Evolutionary conservation across 2,797 vertebrate genomes (phyloP).

Genomic region (Avahi laniger): DNA sequence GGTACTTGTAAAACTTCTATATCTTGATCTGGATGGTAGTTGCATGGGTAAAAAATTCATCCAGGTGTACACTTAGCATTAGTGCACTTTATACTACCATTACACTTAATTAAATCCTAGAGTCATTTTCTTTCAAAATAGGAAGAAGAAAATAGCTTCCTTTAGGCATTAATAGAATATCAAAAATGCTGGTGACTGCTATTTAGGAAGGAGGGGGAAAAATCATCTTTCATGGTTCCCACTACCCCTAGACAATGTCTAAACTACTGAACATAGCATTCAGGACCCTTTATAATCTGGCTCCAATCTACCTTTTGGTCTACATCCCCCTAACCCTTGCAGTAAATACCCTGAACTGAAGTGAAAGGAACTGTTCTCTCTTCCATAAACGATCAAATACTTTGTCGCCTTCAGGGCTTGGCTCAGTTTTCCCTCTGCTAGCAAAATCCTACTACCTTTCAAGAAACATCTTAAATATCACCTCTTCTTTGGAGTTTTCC

Average conservation of each 20-base stretch:
- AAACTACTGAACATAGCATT: neutral
- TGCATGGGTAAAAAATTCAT: neutral
- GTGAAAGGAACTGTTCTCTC: neutral
- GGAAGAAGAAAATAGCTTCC: conserved; percentile 39
- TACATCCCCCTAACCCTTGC: neutral
- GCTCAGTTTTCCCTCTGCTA: neutral
- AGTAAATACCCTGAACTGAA: neutral
- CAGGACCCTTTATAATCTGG: neutral
- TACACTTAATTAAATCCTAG: conserved; percentile 24
- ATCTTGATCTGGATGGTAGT: neutral
- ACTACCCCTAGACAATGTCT: neutral
- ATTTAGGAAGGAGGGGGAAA: neutral
- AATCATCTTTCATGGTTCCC: neutral
- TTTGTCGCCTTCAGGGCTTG: neutral
- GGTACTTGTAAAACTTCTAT: neutral
- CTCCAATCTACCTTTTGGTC: neutral
- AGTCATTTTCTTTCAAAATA: conserved; percentile 38
- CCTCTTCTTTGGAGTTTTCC: neutral
- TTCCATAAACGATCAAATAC: neutral
- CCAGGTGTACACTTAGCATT: neutral
- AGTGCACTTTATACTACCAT: neutral
- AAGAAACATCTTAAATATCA: neutral
- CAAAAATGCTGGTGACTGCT: conserved; percentile 8
- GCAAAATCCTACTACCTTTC: conserved; percentile 22
- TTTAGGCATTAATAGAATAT: neutral